phyloP scores from a whole-genome alignment of 2,888 invertebrate species.

The Eledona agricola region DNA sequence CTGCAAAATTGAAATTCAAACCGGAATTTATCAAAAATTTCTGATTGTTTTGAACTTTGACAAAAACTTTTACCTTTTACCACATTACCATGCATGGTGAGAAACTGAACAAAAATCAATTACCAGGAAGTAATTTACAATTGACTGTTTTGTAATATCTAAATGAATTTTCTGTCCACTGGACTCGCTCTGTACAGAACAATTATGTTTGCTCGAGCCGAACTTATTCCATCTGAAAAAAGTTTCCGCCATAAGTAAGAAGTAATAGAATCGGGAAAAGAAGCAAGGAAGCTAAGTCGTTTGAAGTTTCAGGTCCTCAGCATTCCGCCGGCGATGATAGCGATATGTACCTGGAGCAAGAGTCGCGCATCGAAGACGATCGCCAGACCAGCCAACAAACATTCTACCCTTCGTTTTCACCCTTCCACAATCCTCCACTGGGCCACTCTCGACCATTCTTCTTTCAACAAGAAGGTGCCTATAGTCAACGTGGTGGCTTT shows the following conservation, averaged over 20 bases:
- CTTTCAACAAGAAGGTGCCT: slow-evolving; percentile 69
- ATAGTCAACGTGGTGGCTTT: slow-evolving; percentile 65
- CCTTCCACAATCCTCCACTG: slow-evolving; percentile 66
- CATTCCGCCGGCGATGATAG: slow-evolving; percentile 8
- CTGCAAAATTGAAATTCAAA: slow-evolving; percentile 23
- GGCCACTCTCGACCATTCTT: slow-evolving; percentile 71
- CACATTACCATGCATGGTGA: slow-evolving; percentile 3
- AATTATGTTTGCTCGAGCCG: slow-evolving; percentile 14
- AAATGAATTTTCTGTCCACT: slow-evolving; percentile 7
- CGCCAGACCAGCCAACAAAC: slow-evolving; percentile 61
- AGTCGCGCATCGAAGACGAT: slow-evolving; percentile 37
- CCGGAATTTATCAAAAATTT: slow-evolving; percentile 10
- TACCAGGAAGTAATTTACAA: slow-evolving; percentile 18
- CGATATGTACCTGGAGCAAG: slow-evolving; percentile 21
- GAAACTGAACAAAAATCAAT: slow-evolving; percentile 15
- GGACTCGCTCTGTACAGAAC: slow-evolving; percentile 8
- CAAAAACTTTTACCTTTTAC: slow-evolving; percentile 8
- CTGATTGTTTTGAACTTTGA: slow-evolving; percentile 13
- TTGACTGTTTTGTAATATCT: slow-evolving; percentile 14
- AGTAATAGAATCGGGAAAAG: slow-evolving; percentile 1
- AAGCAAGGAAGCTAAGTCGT: background rate
- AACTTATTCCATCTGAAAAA: slow-evolving; percentile 10
- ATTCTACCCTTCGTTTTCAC: slow-evolving; percentile 78
- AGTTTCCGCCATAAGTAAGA: slow-evolving; percentile 9
- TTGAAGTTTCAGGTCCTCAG: slow-evolving; percentile 1